Evolutionary conservation across 2,888 invertebrate species (phyloP), one percentile per base, ranked within the genome.

Genomic region (Trichogramma dendrolimi): DNA sequence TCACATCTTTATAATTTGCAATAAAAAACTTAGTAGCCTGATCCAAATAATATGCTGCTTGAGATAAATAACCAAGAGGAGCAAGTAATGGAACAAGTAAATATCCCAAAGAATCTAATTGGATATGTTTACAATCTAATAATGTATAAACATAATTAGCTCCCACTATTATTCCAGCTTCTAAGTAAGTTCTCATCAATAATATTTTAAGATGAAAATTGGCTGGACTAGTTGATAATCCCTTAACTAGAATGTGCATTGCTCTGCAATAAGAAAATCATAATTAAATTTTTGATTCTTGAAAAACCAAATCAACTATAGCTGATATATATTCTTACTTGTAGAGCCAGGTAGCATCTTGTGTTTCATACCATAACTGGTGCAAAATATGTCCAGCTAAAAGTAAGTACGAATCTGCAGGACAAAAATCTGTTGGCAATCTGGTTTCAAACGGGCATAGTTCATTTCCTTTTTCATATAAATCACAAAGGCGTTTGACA

Each of bases 101-200:
- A 81, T 92, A 92, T 68, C 96, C 94, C 77, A 97, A 81, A 0
- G 96, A 92, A 78, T 96, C 94, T 75, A 95, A 83, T 80, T 96
- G 96, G 70, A 96, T 87, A 80, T 96, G 94, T 80, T 97, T 97
- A 62, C 94, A 85, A 74, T 96, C 96, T 74, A 97, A 81, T 58
- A 75, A 70, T 44, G 71, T 64, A 56, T 75, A 77, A 1, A 70
- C 68, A 63, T 74, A 71, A 69, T 77, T 72, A 7, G 79, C 79
- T 27, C 74, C 76, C 40, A 72, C 74, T 55, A 76, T 71, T 27
- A 79, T 67, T 64, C 79, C 79, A 59, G 75, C 73, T 69, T 79
- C 79, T 52, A 78, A 90, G 77, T 95, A 96, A 27, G 92, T 83
- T 70, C 89, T 88, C 59, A 95, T 83, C 6, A 93, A 85, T 50